Percentiles rank a stretch among this genome's conserved stretches.
phyloP scores from a whole-genome alignment of 2,113 vertebrate genomes.

The Syrrhaptes paradoxus region DNA sequence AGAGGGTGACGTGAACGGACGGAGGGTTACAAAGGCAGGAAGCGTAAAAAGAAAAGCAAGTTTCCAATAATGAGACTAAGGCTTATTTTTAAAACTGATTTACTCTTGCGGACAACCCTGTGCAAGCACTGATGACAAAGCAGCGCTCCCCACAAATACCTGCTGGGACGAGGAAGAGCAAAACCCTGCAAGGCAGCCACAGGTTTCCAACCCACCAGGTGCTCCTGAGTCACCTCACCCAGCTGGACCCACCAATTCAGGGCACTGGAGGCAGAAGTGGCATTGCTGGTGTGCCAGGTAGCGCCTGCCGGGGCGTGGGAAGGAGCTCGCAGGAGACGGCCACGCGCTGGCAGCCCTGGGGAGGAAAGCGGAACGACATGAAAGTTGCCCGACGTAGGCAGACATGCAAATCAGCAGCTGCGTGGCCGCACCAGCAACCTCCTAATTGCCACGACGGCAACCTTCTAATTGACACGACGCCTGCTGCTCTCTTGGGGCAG shows the following conservation, averaged over 20 bases:
- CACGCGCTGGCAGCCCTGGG: neutral
- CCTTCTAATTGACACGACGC: neutral
- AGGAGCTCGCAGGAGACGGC: neutral
- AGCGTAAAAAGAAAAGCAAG: neutral
- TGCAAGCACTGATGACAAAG: neutral
- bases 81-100: neutral
- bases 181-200: neutral
- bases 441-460: neutral
- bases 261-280: accelerated
- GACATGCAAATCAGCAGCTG: conserved; percentile 45
- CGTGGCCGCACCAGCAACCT: neutral
- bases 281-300: accelerated
- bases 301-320: neutral
- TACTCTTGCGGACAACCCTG: neutral
- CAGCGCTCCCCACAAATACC: accelerated
- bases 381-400: neutral
- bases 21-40: neutral
- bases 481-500: neutral
- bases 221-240: neutral
- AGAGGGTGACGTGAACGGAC: accelerated
- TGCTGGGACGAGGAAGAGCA: neutral
- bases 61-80: neutral
- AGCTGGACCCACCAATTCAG: accelerated
- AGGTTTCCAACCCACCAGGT: accelerated
- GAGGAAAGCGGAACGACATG: neutral